Percentiles rank a stretch among this genome's conserved stretches.
Conservation (phyloP, 30 jellyfish, hydroid and myxozoan genomes). For the Pseudorhiza aurosa region DNA sequence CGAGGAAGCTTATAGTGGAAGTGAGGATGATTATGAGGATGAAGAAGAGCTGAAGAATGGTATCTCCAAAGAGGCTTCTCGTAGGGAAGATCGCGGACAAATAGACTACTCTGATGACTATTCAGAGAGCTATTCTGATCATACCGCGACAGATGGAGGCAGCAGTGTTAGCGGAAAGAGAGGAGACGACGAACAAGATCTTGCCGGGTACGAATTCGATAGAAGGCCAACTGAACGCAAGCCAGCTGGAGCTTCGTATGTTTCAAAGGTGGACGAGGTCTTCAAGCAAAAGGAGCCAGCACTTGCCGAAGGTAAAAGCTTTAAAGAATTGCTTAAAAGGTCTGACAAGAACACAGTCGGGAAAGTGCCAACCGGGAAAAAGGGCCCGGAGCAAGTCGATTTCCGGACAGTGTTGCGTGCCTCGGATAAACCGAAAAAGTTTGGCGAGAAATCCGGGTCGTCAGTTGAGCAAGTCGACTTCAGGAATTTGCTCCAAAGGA, state of each 20-base stretch:
- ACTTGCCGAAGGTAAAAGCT: conserved; percentile 77
- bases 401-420: conserved; percentile 77
- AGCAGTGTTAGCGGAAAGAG: conserved; percentile 63
- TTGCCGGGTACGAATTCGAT: conserved; percentile 47
- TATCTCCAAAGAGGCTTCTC: not conserved
- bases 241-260: conserved; percentile 18
- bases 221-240: conserved; percentile 3
- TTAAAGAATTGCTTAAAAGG: conserved; percentile 82
- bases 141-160: conserved; percentile 67
- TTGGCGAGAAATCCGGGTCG: conserved; percentile 39
- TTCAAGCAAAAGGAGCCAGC: conserved; percentile 92
- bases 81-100: not conserved
- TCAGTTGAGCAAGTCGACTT: conserved; percentile 92
- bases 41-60: conserved; percentile 1
- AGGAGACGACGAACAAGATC: conserved; percentile 57
- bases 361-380: conserved; percentile 27
- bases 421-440: conserved; percentile 49
- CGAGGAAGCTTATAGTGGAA: conserved; percentile 46
- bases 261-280: conserved; percentile 69
- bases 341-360: conserved; percentile 32
- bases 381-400: conserved; percentile 94
- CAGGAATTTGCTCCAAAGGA: conserved; percentile 74
- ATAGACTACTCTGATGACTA: conserved; percentile 56
- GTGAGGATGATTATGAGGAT: conserved; percentile 30
- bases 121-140: conserved; percentile 57